Conservation (phyloP, 2,888 invertebrate species). For the Saturnia pavonia region DNA sequence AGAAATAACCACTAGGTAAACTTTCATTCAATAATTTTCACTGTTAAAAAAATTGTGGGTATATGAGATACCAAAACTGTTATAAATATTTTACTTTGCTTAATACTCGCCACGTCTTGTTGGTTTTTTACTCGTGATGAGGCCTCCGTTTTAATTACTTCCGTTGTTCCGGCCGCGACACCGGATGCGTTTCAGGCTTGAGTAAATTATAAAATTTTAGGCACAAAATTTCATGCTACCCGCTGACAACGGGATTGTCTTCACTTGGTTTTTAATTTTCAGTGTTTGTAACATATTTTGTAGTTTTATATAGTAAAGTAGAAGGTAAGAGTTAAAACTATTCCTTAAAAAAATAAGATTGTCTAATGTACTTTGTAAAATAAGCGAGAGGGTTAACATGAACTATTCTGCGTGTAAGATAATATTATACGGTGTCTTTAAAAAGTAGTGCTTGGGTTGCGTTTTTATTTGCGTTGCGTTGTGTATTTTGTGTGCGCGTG, state of each 20-base stretch:
- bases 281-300: background rate
- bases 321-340: too few relatives aligned
- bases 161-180: conserved; percentile 33
- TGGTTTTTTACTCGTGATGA: conserved; percentile 5
- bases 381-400: too few relatives aligned
- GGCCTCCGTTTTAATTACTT: conserved; percentile 41
- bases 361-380: too few relatives aligned
- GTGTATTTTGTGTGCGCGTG: too few relatives aligned
- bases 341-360: too few relatives aligned
- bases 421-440: too few relatives aligned
- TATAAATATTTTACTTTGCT: background rate
- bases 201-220: conserved; percentile 36
- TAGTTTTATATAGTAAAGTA: too few relatives aligned
- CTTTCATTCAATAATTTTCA: too few relatives aligned
- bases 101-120: background rate
- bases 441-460: too few relatives aligned
- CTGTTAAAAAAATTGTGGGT: background rate
- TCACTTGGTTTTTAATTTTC: background rate
- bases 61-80: background rate
- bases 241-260: background rate
- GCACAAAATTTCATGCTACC: conserved; percentile 14
- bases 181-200: conserved; percentile 28
- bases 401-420: too few relatives aligned
- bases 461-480: too few relatives aligned
- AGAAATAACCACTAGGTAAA: too few relatives aligned